A percentile compares a stretch with the other conserved stretches of the same genome.
Conservation (phyloP, 2,888 invertebrate genomes). For the Minunthozetes semirufus region DNA sequence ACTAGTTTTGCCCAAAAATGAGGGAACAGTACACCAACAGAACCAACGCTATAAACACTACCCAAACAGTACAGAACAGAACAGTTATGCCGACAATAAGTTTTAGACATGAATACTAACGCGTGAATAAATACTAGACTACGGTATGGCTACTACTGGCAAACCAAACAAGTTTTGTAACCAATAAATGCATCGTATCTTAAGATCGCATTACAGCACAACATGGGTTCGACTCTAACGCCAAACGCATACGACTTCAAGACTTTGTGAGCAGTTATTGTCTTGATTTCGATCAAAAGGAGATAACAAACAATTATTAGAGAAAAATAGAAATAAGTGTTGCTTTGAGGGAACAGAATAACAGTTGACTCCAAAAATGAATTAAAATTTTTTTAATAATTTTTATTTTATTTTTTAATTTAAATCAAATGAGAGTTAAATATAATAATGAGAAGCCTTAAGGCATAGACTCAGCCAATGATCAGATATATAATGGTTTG, state of each 20-base stretch:
- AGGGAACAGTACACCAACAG: background rate
- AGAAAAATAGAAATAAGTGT: background rate
- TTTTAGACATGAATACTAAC: conserved; percentile 11
- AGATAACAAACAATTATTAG: background rate
- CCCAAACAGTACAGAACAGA: background rate
- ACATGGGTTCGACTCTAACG: background rate
- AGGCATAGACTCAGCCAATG: background rate
- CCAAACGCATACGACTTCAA: background rate
- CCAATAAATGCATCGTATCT: conserved; percentile 16
- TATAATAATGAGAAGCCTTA: conserved; percentile 27
- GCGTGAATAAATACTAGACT: conserved; percentile 19
- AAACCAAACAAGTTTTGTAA: conserved; percentile 16
- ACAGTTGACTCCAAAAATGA: background rate
- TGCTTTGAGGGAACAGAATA: background rate
- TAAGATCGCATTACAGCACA: conserved; percentile 5
- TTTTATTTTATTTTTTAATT: background rate
- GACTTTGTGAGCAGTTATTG: background rate
- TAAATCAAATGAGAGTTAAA: background rate
- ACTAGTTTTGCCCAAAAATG: background rate
- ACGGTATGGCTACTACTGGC: background rate
- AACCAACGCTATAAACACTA: background rate
- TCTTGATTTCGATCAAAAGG: background rate
- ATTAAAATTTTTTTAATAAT: background rate
- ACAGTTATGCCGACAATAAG: conserved; percentile 24
- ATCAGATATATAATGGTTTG: background rate